Evolutionary conservation across 2,113 vertebrate species (phyloP).

Genomic region (Psophia crepitans): DNA sequence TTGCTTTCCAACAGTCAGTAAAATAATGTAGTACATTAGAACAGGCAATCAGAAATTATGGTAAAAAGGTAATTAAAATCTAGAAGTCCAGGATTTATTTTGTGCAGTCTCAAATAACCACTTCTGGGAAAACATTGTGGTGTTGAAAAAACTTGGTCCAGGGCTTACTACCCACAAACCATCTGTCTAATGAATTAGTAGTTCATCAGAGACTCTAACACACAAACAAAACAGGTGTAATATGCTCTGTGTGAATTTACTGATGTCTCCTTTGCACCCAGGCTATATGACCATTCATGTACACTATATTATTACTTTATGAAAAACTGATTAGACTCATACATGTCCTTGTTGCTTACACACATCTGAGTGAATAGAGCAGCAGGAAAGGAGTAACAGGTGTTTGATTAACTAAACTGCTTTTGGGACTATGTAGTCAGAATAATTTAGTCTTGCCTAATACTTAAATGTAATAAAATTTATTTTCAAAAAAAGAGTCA

Average conservation of each 20-base stretch:
- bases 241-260: not conserved
- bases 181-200: slow-evolving; percentile 19
- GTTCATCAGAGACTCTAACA: slow-evolving; percentile 6
- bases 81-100: not conserved
- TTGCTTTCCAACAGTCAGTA: not conserved
- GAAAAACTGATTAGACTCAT: not conserved
- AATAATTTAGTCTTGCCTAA: not conserved
- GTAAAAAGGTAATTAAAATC: not conserved
- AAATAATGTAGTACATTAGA: not conserved
- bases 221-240: not conserved
- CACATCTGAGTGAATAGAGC: not conserved
- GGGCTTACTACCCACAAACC: not conserved
- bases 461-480: not conserved
- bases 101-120: not conserved
- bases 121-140: not conserved
- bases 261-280: not conserved
- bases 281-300: not conserved
- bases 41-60: not conserved
- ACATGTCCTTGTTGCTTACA: not conserved
- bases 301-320: not conserved
- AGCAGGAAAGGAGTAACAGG: not conserved
- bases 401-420: not conserved
- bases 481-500: not conserved
- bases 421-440: not conserved
- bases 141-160: not conserved